A percentile compares a stretch with the other conserved stretches of the same genome.
These are phyloP conservation scores for Drosophila gaucha DNA, from an alignment of 2,888 invertebrate species.

Conservation along the genomic window DNA sequence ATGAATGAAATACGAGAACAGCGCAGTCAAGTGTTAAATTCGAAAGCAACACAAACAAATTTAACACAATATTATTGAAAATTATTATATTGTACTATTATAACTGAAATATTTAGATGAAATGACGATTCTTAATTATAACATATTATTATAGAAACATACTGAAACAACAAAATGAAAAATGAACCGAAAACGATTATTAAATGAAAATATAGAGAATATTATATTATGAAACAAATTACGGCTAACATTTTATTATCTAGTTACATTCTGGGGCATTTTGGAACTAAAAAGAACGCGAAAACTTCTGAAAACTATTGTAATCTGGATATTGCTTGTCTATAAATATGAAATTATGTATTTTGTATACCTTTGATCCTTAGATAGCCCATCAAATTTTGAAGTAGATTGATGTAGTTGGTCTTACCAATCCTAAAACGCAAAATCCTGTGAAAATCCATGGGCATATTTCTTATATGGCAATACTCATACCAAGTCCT, in stretches of 20 bases:
- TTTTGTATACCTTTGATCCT: too few relatives aligned
- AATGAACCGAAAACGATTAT: constrained; percentile 62
- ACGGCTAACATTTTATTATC: neutral
- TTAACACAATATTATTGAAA: constrained; percentile 76
- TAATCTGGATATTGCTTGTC: too few relatives aligned
- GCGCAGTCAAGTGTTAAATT: constrained; percentile 52
- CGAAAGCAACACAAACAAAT: constrained; percentile 56
- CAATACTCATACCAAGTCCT: too few relatives aligned
- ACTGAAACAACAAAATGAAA: constrained; percentile 69
- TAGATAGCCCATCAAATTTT: too few relatives aligned
- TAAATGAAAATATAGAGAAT: constrained; percentile 82
- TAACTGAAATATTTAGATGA: constrained; percentile 82
- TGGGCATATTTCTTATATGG: too few relatives aligned
- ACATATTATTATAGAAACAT: constrained; percentile 81
- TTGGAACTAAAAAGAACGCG: too few relatives aligned
- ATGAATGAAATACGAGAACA: constrained; percentile 22
- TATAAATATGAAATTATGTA: too few relatives aligned
- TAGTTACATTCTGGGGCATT: accelerated
- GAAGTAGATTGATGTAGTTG: too few relatives aligned
- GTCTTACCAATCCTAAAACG: too few relatives aligned
- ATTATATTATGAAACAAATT: constrained; percentile 72
- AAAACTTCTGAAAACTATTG: too few relatives aligned
- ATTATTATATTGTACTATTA: constrained; percentile 81
- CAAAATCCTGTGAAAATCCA: too few relatives aligned
- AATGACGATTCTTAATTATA: constrained; percentile 83